These are phyloP conservation scores for Microplitis deprimator DNA, from an alignment of 2,888 invertebrate species.

Conservation along the genomic window DNA sequence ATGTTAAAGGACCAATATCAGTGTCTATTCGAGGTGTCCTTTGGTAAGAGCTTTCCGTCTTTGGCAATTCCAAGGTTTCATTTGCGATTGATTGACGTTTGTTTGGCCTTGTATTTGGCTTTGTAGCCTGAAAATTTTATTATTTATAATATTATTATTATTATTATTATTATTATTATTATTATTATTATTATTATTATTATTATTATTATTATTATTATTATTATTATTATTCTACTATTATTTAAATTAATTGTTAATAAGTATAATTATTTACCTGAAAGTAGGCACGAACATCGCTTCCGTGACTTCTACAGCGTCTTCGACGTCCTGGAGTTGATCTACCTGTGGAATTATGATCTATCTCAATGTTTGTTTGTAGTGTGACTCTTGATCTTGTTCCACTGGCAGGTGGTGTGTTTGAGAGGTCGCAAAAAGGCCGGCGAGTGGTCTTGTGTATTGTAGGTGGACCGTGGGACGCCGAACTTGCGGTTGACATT, in stretches of 20 bases:
- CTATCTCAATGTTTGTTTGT: constrained; percentile 41
- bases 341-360: constrained; percentile 41
- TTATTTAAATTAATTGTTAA: background rate
- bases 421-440: constrained; percentile 68
- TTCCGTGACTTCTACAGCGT: constrained; percentile 66
- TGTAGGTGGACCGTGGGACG: constrained; percentile 63
- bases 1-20: constrained; percentile 67
- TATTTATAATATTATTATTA: background rate
- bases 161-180: no score
- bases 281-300: constrained; percentile 66
- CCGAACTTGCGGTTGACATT: constrained; percentile 66
- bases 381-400: constrained; percentile 49
- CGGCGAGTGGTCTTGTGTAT: constrained; percentile 55
- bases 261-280: constrained; percentile 56
- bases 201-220: no score
- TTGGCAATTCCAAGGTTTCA: constrained; percentile 53
- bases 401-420: constrained; percentile 65
- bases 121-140: constrained; percentile 59
- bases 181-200: no score
- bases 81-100: constrained; percentile 65
- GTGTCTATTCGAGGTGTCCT: constrained; percentile 67
- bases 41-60: constrained; percentile 66
- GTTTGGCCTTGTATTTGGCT: constrained; percentile 61
- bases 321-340: constrained; percentile 60
- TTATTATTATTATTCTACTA: no score